Conservation (phyloP, 2,888 invertebrate genomes). For the Amiota mariae region DNA sequence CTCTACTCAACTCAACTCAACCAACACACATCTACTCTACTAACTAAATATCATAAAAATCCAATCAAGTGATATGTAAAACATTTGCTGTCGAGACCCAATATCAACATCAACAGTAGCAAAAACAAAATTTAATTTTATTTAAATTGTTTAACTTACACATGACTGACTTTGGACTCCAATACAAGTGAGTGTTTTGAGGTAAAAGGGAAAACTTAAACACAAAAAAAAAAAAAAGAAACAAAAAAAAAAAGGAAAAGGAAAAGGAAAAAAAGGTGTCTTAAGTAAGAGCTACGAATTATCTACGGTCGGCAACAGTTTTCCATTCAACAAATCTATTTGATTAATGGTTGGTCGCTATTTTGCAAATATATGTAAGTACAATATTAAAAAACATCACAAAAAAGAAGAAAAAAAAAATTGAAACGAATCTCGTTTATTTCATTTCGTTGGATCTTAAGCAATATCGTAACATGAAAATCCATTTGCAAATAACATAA, state of each 20-base stretch:
- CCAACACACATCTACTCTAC: no score
- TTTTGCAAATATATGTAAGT: slow-evolving; percentile 23
- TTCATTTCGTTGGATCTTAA: not conserved
- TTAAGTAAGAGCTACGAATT: no score
- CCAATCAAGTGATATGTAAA: no score
- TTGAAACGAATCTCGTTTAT: no score
- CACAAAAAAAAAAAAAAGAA: not conserved
- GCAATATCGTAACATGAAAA: slow-evolving; percentile 39
- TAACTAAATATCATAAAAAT: no score
- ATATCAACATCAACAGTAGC: no score
- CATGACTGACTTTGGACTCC: not conserved
- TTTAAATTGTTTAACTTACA: not conserved
- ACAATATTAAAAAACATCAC: not conserved
- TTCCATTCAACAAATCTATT: not conserved
- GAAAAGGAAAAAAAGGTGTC: no score
- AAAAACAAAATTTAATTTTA: no score
- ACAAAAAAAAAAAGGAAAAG: not conserved
- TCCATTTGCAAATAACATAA: slow-evolving; percentile 65
- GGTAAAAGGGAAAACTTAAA: not conserved
- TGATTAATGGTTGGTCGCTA: slow-evolving; percentile 16
- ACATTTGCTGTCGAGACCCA: no score
- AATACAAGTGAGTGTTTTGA: not conserved
- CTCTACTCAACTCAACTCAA: no score
- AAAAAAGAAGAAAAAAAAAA: no score
- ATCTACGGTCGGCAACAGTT: no score